Percentiles rank a stretch among this genome's conserved stretches.
Conservation (phyloP, 1,140 invertebrate species). For the Microplitis demolitor region DNA sequence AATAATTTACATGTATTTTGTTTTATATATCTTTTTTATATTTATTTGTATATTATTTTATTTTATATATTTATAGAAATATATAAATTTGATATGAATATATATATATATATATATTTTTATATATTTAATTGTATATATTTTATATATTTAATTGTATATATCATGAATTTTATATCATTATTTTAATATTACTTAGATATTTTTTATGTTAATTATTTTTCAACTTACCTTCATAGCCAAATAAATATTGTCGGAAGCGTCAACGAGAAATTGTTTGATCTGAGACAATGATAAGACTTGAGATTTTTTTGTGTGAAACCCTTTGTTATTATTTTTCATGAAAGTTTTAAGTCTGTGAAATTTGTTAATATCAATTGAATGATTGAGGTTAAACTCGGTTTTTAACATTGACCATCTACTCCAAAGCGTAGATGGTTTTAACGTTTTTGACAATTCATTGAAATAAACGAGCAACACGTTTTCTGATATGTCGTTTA, state of each 20-base stretch:
- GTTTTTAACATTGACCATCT: not conserved
- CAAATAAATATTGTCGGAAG: not conserved
- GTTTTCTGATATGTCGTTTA: constrained; percentile 5
- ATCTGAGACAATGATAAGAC: not conserved
- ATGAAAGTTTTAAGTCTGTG: not conserved
- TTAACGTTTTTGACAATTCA: not conserved
- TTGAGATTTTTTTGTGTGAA: not conserved
- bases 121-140: too few species aligned
- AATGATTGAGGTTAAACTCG: not conserved
- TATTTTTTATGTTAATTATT: not conserved
- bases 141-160: too few species aligned
- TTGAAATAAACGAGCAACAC: not conserved
- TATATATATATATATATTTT: too few species aligned
- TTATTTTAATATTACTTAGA: not conserved
- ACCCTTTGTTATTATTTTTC: not conserved
- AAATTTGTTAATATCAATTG: not conserved
- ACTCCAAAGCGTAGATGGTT: not conserved
- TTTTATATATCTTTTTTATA: too few species aligned
- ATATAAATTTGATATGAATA: too few species aligned
- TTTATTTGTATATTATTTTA: too few species aligned
- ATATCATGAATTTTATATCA: not conserved
- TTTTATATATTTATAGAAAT: too few species aligned
- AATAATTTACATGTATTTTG: too few species aligned
- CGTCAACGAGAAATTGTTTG: not conserved
- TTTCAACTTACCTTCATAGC: not conserved